A percentile compares a stretch with the other conserved stretches of the same genome.
phyloP scores from a whole-genome alignment of 30 jellyfish, hydroid and myxozoan genomes.

The Turritopsis dohrnii region DNA sequence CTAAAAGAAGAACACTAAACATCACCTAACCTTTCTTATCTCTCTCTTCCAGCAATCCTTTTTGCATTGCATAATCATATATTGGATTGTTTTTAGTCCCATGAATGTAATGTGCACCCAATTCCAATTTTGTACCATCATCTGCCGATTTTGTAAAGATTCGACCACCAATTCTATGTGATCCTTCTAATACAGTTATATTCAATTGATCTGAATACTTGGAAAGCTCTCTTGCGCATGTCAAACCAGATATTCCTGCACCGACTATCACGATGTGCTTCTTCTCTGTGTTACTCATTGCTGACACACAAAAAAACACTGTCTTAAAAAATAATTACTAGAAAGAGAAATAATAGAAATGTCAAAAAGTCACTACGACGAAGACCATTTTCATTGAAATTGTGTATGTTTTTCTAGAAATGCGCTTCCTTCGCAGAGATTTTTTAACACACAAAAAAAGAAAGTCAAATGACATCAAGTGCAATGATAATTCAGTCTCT shows the following conservation, averaged over 20 bases:
- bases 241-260: conserved; percentile 57
- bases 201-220: conserved; percentile 4
- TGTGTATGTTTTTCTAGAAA: no score
- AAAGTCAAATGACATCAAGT: no score
- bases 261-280: conserved; percentile 57
- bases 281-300: not conserved
- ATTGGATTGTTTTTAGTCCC: conserved; percentile 64
- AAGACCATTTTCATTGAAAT: no score
- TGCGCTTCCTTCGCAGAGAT: no score
- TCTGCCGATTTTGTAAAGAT: not conserved
- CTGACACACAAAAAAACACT: not conserved
- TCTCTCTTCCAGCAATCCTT: conserved; percentile 24
- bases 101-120: conserved; percentile 76
- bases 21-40: not conserved
- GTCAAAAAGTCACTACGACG: no score
- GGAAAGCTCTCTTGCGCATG: conserved; percentile 45
- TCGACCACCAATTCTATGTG: conserved; percentile 30
- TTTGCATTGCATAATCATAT: conserved; percentile 29
- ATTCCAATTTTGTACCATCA: conserved; percentile 26
- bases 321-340: no score
- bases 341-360: no score
- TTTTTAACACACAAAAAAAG: no score
- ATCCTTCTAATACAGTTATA: conserved; percentile 43
- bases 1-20: no score
- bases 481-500: no score